Evolutionary conservation across 2,113 vertebrate species (phyloP), one percentile per base, ranked within the genome.

Genomic region (Thunnus thynnus): DNA sequence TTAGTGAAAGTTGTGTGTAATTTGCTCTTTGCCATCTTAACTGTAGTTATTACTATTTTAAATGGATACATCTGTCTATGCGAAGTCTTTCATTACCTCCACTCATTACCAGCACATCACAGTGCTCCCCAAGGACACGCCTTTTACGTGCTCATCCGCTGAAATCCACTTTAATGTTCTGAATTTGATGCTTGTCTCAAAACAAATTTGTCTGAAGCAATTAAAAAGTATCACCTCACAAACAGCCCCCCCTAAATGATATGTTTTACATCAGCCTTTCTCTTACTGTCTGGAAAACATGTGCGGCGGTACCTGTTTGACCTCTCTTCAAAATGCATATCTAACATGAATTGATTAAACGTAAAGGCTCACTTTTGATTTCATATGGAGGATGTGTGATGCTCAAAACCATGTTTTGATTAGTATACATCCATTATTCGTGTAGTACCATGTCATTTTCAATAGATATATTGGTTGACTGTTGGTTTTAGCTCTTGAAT

Each of bases 1-100:
- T 90, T 88, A 82, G 92, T 89, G 84, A 91, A 93, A 95, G 90
- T 94, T 94, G 84, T 91, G 86, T 79, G 87, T 92, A 94, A 95
- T 94, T 93, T 95, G 94, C 93, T 94, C 92, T 94, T 94, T 94
- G 93, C 93, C 92, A 92, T 94, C 90, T 93, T 95, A 95, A 95
- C 93, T 93, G 94, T 94, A 93, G 93, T 94, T 94, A 94, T 95
- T 94, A 94, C 92, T 93, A 90, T 95, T 95, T 95, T 94, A 95
- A 96, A 96, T 93, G 94, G 94, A 91, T 95, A 94, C 95, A 95
- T 95, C 94, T 95, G 95, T 94, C 95, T 93, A 93, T 91, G 93
- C 92, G 92, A 92, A 95, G 93, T 95, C 93, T 95, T 95, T 95
- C 95, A 95, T 95, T 95, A 94, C 92, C 94, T 94, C 91, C 91